Percentiles rank a stretch among this genome's conserved stretches.
These are phyloP conservation scores for Melanotaenia maccullochi DNA, from an alignment of 2,797 vertebrate genomes.

Conservation along the genomic window DNA sequence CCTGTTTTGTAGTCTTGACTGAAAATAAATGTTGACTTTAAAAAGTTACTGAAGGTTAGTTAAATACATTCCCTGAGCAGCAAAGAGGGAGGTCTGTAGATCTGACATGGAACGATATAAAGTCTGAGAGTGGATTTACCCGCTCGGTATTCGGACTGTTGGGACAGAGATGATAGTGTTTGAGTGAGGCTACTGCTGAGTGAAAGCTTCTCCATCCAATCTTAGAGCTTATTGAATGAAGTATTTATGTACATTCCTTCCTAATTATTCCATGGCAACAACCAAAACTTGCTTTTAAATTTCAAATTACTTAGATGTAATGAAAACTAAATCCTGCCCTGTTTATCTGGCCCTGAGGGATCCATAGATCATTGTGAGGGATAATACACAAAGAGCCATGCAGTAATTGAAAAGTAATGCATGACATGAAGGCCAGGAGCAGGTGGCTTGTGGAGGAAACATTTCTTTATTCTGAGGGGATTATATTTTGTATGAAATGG, in stretches of 20 bases:
- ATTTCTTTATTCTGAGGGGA: conserved; percentile 5
- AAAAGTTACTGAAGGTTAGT: conserved; percentile 72
- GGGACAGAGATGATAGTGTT: conserved; percentile 67
- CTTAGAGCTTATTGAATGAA: conserved; percentile 13
- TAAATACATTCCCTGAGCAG: conserved; percentile 71
- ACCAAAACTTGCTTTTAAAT: conserved; percentile 10
- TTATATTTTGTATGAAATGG: not conserved
- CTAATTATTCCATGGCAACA: conserved; percentile 20
- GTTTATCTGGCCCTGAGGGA: conserved; percentile 6
- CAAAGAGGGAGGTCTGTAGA: conserved; percentile 64
- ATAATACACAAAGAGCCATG: not conserved
- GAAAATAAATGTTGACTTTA: conserved; percentile 78
- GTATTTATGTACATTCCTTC: conserved; percentile 27
- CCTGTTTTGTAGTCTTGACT: conserved; percentile 54
- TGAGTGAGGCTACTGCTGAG: conserved; percentile 48
- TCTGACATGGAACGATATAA: conserved; percentile 36
- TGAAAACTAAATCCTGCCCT: conserved; percentile 5
- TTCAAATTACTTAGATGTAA: conserved; percentile 7
- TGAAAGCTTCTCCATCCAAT: conserved; percentile 41
- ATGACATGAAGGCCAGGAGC: not conserved
- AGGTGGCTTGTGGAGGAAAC: not conserved
- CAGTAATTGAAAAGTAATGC: not conserved
- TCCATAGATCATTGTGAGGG: not conserved
- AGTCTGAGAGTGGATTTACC: conserved; percentile 55
- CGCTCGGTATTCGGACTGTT: conserved; percentile 20